Conservation (phyloP, 2,113 vertebrate species). For the Cheilinus undulatus region DNA sequence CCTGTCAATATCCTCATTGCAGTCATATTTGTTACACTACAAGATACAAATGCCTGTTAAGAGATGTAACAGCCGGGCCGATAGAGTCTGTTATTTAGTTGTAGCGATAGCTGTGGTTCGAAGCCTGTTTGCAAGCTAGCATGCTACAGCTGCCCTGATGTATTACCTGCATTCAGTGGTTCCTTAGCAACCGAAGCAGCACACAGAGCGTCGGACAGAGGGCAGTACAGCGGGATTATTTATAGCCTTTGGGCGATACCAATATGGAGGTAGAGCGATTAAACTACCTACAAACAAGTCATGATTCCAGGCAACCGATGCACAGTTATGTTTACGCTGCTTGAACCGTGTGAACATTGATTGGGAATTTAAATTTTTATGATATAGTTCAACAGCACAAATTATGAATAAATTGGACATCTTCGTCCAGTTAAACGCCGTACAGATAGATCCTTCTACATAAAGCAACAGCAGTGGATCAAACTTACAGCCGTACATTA, state of each 20-base stretch:
- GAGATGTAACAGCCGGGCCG: not conserved
- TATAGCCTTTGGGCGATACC: slow-evolving; percentile 77
- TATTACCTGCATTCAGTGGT: slow-evolving; percentile 78
- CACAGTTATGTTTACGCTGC: rapidly evolving
- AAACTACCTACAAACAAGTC: not conserved
- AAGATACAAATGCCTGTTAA: not conserved
- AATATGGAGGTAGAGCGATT: slow-evolving; percentile 15
- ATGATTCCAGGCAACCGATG: rapidly evolving
- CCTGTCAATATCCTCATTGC: not conserved
- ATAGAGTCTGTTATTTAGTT: not conserved
- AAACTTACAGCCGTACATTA: too few relatives aligned
- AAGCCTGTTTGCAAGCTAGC: slow-evolving; percentile 60
- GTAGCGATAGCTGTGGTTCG: slow-evolving; percentile 44
- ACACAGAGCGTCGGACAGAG: slow-evolving; percentile 44
- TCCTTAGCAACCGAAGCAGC: slow-evolving; percentile 83
- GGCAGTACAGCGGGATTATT: slow-evolving; percentile 40
- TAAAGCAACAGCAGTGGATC: slow-evolving; percentile 35
- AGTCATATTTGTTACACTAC: not conserved
- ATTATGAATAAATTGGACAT: too few relatives aligned
- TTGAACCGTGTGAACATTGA: rapidly evolving
- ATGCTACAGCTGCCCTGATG: slow-evolving; percentile 72
- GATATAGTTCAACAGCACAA: too few relatives aligned
- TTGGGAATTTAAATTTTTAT: not conserved
- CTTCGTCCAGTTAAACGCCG: not conserved
- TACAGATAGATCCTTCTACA: slow-evolving; percentile 25